Evolutionary conservation across 1,140 invertebrate species (phyloP).

Genomic region (Gryllus bimaculatus): DNA sequence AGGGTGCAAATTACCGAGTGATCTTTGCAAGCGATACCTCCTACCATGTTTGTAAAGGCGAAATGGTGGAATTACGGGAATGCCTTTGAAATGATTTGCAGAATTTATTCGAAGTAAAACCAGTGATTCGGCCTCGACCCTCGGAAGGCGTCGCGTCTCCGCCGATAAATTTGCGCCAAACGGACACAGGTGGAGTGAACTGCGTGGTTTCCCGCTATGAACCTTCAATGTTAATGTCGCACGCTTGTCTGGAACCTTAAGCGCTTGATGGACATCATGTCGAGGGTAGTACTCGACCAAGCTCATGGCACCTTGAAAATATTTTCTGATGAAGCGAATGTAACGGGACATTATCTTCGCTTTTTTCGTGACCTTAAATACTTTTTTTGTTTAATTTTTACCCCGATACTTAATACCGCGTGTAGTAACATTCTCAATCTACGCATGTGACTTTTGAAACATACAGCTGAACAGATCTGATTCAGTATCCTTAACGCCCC

Average conservation of each 20-base stretch:
- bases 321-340: no score
- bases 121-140: neutral
- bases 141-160: neutral
- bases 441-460: no score
- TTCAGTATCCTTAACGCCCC: no score
- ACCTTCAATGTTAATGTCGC: neutral
- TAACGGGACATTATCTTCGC: no score
- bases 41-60: neutral
- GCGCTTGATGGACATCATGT: neutral
- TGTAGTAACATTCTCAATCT: no score
- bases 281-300: no score
- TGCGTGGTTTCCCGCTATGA: neutral
- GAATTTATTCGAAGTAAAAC: neutral
- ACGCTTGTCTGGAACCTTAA: neutral
- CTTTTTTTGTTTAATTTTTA: no score
- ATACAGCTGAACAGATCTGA: no score
- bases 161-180: neutral
- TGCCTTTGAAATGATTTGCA: neutral
- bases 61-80: neutral
- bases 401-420: no score
- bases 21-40: neutral
- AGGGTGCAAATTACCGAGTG: neutral
- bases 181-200: neutral
- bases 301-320: no score
- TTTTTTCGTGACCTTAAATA: no score